Percentiles rank a stretch among this genome's conserved stretches.
Evolutionary conservation across 1,140 invertebrate genomes (phyloP).

Genomic region (Cephus cinctus): DNA sequence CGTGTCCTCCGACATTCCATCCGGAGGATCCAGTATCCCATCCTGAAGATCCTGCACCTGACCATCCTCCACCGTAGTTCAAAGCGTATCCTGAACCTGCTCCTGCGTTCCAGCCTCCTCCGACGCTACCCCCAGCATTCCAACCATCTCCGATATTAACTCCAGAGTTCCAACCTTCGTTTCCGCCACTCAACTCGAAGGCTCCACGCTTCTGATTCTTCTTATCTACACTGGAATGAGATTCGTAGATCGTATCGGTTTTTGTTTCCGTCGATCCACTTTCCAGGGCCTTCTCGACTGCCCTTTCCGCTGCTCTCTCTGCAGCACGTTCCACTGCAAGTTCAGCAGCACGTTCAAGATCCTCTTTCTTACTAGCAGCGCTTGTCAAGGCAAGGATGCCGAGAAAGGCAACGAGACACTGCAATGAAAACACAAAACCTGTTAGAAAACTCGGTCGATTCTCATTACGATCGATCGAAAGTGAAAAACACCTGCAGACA

Average conservation of each 20-base stretch:
- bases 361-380: conserved; percentile 32
- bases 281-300: conserved; percentile 47
- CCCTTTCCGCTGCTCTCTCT: conserved; percentile 47
- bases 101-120: conserved; percentile 19
- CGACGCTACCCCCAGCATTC: conserved; percentile 33
- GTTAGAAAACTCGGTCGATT: background rate
- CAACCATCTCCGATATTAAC: background rate
- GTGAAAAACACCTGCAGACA: background rate
- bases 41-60: no score
- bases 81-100: no score
- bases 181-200: background rate
- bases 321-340: conserved; percentile 48
- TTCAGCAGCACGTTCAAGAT: conserved; percentile 48
- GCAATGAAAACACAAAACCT: background rate
- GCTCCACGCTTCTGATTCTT: conserved; percentile 16
- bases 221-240: conserved; percentile 40
- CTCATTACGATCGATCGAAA: conserved; percentile 7
- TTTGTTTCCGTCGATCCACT: conserved; percentile 40
- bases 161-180: background rate
- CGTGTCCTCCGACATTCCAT: no score
- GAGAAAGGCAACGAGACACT: conserved; percentile 20
- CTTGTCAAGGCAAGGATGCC: conserved; percentile 17
- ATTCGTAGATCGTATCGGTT: conserved; percentile 42
- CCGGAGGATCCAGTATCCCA: no score
- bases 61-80: no score